Percentiles rank a stretch among this genome's conserved stretches.
These are phyloP conservation scores for Drosophila nikananu DNA, from an alignment of 1,140 invertebrate species.

Conservation along the genomic window DNA sequence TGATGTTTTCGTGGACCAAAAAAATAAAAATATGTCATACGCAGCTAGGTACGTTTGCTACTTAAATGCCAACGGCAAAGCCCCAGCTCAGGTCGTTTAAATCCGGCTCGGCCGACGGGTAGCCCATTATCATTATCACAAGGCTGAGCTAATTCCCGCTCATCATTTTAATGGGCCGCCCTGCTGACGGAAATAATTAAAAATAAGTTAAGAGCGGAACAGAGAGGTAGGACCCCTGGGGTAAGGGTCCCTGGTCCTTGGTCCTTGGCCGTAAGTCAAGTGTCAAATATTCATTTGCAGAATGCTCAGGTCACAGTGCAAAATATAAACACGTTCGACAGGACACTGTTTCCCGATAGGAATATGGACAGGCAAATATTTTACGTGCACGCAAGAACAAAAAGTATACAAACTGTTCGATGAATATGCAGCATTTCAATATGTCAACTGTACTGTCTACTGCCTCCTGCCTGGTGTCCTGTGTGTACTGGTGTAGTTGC, in stretches of 20 bases:
- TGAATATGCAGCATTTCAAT: constrained; percentile 42
- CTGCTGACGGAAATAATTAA: constrained; percentile 56
- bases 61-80: constrained; percentile 38
- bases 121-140: constrained; percentile 39
- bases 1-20: constrained; percentile 64
- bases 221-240: constrained; percentile 7
- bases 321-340: constrained; percentile 71
- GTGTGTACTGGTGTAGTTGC: constrained; percentile 31
- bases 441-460: constrained; percentile 15
- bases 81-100: constrained; percentile 22
- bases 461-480: constrained; percentile 4
- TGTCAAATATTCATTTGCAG: constrained; percentile 17
- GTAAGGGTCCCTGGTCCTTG: constrained; percentile 7
- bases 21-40: constrained; percentile 70
- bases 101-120: constrained; percentile 26
- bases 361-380: constrained; percentile 78
- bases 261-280: constrained; percentile 41
- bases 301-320: constrained; percentile 18
- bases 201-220: constrained; percentile 29
- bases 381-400: constrained; percentile 63
- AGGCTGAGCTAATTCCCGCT: constrained; percentile 46
- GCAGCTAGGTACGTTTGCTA: constrained; percentile 38
- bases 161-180: constrained; percentile 54
- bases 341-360: constrained; percentile 7
- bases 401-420: constrained; percentile 28